Conservation (phyloP, 2,797 vertebrate genomes). For the Mionectes olivaceus region DNA sequence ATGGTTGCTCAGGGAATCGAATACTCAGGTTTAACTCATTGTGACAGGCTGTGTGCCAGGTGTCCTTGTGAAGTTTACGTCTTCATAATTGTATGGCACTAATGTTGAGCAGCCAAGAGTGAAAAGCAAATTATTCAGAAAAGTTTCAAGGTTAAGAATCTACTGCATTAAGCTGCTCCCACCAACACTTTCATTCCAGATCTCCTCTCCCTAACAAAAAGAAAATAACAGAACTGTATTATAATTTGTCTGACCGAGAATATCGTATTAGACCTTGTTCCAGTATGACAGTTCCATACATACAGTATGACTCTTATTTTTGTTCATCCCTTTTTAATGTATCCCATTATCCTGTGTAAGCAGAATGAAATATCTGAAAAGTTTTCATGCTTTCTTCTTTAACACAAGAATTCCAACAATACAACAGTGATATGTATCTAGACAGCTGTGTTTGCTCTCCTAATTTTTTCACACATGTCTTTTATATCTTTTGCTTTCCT, state of each 20-base stretch:
- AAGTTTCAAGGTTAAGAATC: constrained; percentile 50
- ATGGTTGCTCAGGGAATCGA: background rate
- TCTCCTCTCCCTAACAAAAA: background rate
- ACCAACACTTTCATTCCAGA: background rate
- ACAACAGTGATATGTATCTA: background rate
- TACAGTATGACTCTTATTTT: background rate
- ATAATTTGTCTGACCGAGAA: background rate
- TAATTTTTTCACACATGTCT: background rate
- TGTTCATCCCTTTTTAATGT: background rate
- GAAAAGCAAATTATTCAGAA: constrained; percentile 30
- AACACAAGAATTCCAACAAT: background rate
- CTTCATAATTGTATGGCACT: constrained; percentile 58
- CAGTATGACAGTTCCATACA: background rate
- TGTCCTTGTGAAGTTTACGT: constrained; percentile 60
- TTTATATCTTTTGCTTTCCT: background rate
- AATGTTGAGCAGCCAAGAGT: constrained; percentile 53
- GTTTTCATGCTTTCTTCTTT: background rate
- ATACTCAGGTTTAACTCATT: constrained; percentile 51
- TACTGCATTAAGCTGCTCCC: background rate
- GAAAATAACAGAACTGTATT: background rate
- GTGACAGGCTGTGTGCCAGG: constrained; percentile 42
- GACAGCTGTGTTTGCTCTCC: background rate
- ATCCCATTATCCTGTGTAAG: background rate
- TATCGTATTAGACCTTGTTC: background rate
- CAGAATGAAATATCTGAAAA: background rate